Evolutionary conservation across 2,113 vertebrate genomes (phyloP).

Genomic region (Sphyrna mokarran): DNA sequence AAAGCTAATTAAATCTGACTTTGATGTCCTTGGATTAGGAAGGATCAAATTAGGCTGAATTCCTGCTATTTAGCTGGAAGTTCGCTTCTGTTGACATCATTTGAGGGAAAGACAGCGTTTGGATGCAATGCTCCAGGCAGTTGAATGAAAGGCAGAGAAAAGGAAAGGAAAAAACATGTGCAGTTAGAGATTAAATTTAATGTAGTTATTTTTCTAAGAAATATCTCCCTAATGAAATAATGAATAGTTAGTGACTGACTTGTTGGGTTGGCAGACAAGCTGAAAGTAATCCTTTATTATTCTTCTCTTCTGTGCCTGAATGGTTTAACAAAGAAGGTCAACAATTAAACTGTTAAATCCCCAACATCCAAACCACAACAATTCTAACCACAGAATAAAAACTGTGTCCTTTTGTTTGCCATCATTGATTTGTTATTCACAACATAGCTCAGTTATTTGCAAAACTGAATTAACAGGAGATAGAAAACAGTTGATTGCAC

Average conservation of each 20-base stretch:
- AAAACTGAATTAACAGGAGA: neutral
- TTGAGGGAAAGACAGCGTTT: neutral
- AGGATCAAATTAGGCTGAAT: neutral
- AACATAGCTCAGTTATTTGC: neutral
- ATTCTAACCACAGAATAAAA: neutral
- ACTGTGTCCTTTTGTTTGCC: neutral
- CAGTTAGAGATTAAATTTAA: neutral
- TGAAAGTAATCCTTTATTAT: constrained; percentile 18
- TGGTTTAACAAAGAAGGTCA: constrained; percentile 21
- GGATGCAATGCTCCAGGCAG: neutral
- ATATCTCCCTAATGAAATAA: neutral
- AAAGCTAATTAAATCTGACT: neutral
- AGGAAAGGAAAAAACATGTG: neutral
- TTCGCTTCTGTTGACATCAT: neutral
- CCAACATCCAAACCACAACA: neutral
- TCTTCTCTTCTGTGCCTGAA: neutral
- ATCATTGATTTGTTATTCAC: neutral
- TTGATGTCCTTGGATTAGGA: neutral
- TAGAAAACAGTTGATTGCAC: neutral
- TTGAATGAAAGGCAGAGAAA: neutral
- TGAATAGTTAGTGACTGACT: neutral
- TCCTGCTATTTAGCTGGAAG: neutral
- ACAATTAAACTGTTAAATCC: constrained; percentile 13
- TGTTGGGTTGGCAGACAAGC: neutral
- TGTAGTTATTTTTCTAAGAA: neutral